Evolutionary conservation across 2,888 invertebrate genomes (phyloP), one percentile per base, ranked within the genome.

Genomic region (Liposcelis brunnea): DNA sequence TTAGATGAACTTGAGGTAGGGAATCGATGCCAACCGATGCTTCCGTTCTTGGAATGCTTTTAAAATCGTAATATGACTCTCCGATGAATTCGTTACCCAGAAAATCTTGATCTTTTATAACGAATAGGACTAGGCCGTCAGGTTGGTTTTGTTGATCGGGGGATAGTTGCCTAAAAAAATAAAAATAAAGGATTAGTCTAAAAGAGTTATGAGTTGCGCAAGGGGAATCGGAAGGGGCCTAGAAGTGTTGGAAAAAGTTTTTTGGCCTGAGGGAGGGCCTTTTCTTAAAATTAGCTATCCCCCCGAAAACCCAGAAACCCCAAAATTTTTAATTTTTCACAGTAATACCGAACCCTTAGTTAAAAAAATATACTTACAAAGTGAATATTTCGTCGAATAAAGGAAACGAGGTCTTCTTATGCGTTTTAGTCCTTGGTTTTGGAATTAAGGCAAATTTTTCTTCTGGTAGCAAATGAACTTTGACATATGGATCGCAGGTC

Each of bases 71-170:
- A 63, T 86, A 94, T 34, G 89, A 86, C 65, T 97, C 97, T 7
- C 93, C 94, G 52, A 95, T 80, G 66, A 94, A 94, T 58, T 90
- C 87, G 61, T 90, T 91, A 44, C 87, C 82, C 62, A 94, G 76
- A 63, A 93, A 77, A 64, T 97, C 95, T 62, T 91, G 90, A 65
- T 97, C 97, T 68, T 97, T 97, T 11, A 97, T 74, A 52, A 89
- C 83, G 58, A 98, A 85, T 52, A 85, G 74, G 47, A 97, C 62
- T 51, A 91, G 65, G 0, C 77, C 89, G 53, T 84, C 75, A 32
- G 74, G 58, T 6, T 76, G 61, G 87, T 86, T 46, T 81, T 83
- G 46, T 49, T 51, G 46, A 47, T 54, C 47, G n/a, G 72, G 61
- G 2, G 72, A 73, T 34, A 93, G 63, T 40, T 71, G 69, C 56